Evolutionary conservation across 2,113 vertebrate genomes (phyloP).

Genomic region (Petrocephalus microphthalmus): DNA sequence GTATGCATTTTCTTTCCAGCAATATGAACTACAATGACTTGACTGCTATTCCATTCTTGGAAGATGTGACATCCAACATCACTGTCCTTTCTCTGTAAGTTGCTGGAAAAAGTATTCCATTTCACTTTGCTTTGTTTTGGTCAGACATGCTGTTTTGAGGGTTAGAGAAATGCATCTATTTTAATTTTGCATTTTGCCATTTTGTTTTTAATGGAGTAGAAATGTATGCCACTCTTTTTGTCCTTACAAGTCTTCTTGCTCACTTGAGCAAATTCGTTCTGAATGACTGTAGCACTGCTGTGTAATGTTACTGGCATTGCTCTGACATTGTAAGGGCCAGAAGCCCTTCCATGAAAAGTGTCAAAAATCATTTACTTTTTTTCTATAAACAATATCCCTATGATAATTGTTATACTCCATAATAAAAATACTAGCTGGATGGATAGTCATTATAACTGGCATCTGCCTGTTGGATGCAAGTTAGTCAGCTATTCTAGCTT

Average conservation of each 20-base stretch:
- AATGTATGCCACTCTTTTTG: neutral
- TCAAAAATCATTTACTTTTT: neutral
- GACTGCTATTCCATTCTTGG: slow-evolving; percentile 76
- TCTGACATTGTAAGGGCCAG: neutral
- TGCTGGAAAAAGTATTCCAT: neutral
- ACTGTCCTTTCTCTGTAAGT: slow-evolving; percentile 86
- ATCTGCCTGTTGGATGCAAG: neutral
- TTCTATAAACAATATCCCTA: neutral
- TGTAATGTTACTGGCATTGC: neutral
- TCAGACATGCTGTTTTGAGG: neutral
- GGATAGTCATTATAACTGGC: neutral
- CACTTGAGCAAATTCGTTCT: neutral
- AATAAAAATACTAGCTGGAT: neutral
- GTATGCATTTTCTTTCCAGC: slow-evolving; percentile 53
- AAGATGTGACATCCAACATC: slow-evolving; percentile 79
- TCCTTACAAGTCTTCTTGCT: neutral
- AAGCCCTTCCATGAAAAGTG: neutral
- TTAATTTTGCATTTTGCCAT: neutral
- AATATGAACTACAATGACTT: slow-evolving; percentile 93
- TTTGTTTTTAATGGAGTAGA: neutral
- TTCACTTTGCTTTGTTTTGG: neutral
- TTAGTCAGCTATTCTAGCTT: neutral
- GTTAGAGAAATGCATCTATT: neutral
- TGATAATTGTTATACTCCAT: neutral
- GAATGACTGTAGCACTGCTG: neutral